Conservation (phyloP, 1,140 invertebrate species). For the Eueides isabella region DNA sequence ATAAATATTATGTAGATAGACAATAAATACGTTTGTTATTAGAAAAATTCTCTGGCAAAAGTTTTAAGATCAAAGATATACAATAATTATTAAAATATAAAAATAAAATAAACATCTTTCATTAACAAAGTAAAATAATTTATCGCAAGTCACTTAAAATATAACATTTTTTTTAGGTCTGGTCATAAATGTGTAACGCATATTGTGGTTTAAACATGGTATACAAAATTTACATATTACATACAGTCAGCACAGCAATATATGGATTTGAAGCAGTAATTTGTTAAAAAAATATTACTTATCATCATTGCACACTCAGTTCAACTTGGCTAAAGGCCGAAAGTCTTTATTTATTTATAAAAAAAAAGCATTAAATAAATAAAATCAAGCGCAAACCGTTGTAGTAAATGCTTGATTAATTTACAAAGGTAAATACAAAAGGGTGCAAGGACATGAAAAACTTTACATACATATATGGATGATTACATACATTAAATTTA, state of each 20-base stretch:
- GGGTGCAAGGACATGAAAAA: slow-evolving; percentile 25
- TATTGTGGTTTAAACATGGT: not conserved
- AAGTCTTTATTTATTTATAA: not conserved
- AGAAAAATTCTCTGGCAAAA: slow-evolving; percentile 29
- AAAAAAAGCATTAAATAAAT: not conserved
- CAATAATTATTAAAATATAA: slow-evolving; percentile 39
- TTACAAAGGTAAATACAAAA: slow-evolving; percentile 17
- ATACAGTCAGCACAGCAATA: not conserved
- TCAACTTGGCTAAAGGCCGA: not conserved
- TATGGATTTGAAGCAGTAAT: not conserved
- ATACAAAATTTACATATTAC: slow-evolving; percentile 6
- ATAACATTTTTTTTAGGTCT: not conserved
- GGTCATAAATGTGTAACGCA: not conserved
- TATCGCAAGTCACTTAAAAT: not conserved
- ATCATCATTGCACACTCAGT: not conserved
- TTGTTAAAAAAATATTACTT: not conserved
- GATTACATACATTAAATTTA: slow-evolving; percentile 37
- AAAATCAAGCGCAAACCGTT: not conserved
- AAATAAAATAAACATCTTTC: slow-evolving; percentile 44
- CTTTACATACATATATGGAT: slow-evolving; percentile 18
- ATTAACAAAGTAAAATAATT: slow-evolving; percentile 41
- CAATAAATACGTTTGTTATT: slow-evolving; percentile 35
- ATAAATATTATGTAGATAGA: slow-evolving; percentile 26
- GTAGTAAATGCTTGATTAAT: slow-evolving; percentile 24
- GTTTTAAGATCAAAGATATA: slow-evolving; percentile 23